A percentile compares a stretch with the other conserved stretches of the same genome.
These are phyloP conservation scores for Euspilapteryx auroguttella DNA, from an alignment of 2,888 invertebrate genomes.

Conservation along the genomic window DNA sequence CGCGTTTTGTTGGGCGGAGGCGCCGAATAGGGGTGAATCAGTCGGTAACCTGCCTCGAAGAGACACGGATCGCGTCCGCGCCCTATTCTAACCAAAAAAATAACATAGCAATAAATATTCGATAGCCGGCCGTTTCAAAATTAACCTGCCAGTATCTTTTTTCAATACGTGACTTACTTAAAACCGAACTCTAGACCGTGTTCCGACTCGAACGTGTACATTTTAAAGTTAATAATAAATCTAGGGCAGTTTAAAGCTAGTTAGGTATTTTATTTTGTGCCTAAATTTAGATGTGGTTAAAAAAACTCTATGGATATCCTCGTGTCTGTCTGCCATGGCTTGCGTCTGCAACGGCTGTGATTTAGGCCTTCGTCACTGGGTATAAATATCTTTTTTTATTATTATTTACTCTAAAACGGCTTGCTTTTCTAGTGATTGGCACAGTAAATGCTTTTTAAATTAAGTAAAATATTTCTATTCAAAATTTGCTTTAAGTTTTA, in stretches of 20 bases:
- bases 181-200: too few relatives aligned
- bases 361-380: constrained; percentile 42
- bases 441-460: constrained; percentile 4
- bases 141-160: too few relatives aligned
- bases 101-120: too few relatives aligned
- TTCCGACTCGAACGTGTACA: too few relatives aligned
- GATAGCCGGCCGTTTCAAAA: too few relatives aligned
- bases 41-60: constrained; percentile 47
- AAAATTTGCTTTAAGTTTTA: too few relatives aligned
- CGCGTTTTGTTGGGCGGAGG: constrained; percentile 59
- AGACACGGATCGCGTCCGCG: constrained; percentile 36
- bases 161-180: too few relatives aligned
- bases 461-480: too few relatives aligned
- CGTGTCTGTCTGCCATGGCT: too few relatives aligned
- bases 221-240: too few relatives aligned
- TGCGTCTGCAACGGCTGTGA: constrained; percentile 48
- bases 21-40: constrained; percentile 54
- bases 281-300: constrained; percentile 16
- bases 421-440: constrained; percentile 25
- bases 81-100: constrained; percentile 31
- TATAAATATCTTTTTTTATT: constrained; percentile 19
- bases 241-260: too few relatives aligned
- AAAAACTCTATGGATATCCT: constrained; percentile 33
- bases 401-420: constrained; percentile 11
- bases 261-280: too few relatives aligned